Percentiles rank a stretch among this genome's conserved stretches.
Evolutionary conservation across 2,797 vertebrate species (phyloP).

Genomic region (Cirrhinus mrigala): DNA sequence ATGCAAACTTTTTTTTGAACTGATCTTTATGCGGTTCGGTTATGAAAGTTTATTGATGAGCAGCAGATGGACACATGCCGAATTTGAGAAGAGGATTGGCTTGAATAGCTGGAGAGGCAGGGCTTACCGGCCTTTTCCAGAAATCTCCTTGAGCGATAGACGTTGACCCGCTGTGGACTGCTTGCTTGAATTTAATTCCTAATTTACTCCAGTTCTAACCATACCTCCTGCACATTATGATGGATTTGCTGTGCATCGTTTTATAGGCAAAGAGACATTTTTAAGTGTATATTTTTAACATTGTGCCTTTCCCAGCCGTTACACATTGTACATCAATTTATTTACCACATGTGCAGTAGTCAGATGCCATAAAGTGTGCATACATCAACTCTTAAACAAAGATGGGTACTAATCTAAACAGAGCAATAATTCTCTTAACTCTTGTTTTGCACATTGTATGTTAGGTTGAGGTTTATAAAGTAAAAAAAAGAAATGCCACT

Average conservation of each 20-base stretch:
- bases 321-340: conserved; percentile 55
- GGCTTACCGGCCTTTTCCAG: background rate
- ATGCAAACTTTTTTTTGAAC: background rate
- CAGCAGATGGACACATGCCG: background rate
- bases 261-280: conserved; percentile 54
- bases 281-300: conserved; percentile 71
- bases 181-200: conserved; percentile 50
- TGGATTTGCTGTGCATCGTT: conserved; percentile 50
- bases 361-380: background rate
- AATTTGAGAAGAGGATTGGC: conserved; percentile 29
- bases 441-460: conserved; percentile 75
- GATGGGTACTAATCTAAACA: conserved; percentile 74
- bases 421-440: conserved; percentile 67
- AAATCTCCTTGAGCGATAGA: conserved; percentile 12
- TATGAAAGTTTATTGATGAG: background rate
- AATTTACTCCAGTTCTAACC: conserved; percentile 46
- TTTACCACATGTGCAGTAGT: conserved; percentile 39
- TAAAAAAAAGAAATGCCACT: conserved; percentile 44
- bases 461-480: conserved; percentile 63
- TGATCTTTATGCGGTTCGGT: background rate
- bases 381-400: conserved; percentile 52
- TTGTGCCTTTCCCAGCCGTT: conserved; percentile 63
- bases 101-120: conserved; percentile 4
- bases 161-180: background rate
- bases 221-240: conserved; percentile 54